Evolutionary conservation across 2,113 vertebrate species (phyloP).

Genomic region (Ophiodon elongatus): DNA sequence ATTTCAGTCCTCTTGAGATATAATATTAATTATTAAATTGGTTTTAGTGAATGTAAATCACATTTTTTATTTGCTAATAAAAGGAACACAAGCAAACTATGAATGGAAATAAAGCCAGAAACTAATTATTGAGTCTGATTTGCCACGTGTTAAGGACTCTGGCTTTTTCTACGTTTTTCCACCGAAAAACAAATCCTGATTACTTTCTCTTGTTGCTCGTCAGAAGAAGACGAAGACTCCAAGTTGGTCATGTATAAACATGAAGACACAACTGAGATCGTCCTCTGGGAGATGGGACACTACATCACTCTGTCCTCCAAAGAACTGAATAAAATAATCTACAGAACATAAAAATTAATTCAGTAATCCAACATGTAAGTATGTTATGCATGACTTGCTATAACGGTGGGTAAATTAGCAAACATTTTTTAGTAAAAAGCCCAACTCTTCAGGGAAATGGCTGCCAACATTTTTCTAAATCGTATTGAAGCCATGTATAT

Average conservation of each 20-base stretch:
- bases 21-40: slow-evolving; percentile 62
- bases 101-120: slow-evolving; percentile 9
- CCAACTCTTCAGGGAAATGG: slow-evolving; percentile 54
- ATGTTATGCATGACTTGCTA: slow-evolving; percentile 65
- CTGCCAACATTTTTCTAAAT: slow-evolving; percentile 21
- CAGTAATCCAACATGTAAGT: slow-evolving; percentile 43
- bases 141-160: background rate
- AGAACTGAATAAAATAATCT: slow-evolving; percentile 63
- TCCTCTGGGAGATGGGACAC: slow-evolving; percentile 50
- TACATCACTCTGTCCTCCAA: slow-evolving; percentile 57
- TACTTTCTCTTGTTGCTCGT: background rate
- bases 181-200: background rate
- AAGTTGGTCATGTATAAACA: slow-evolving; percentile 68
- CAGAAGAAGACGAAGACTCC: slow-evolving; percentile 3
- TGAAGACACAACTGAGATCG: slow-evolving; percentile 24
- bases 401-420: slow-evolving; percentile 41
- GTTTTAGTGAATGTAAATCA: slow-evolving; percentile 18
- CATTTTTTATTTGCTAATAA: slow-evolving; percentile 21
- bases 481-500: background rate
- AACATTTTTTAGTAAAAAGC: slow-evolving; percentile 59
- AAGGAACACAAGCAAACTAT: background rate
- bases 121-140: background rate
- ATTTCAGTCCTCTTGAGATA: slow-evolving; percentile 47
- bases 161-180: fast-evolving
- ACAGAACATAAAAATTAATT: slow-evolving; percentile 63